Percentiles rank a stretch among this genome's conserved stretches.
Conservation (phyloP, 1,140 invertebrate species). For the Hydropsyche tenuis region DNA sequence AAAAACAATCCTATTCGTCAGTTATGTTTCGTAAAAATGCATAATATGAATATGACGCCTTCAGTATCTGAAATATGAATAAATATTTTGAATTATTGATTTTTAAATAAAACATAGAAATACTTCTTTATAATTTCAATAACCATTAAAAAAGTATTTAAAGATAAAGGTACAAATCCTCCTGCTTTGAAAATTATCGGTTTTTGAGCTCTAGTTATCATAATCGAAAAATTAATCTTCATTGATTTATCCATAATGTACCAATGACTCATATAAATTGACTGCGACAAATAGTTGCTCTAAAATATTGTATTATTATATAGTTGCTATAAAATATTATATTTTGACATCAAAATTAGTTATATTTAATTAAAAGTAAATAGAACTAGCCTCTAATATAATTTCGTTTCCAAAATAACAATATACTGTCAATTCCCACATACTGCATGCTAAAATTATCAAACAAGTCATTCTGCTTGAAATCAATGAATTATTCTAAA, state of each 20-base stretch:
- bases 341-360: neutral
- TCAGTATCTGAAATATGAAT: constrained; percentile 41
- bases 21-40: constrained; percentile 42
- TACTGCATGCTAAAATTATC: constrained; percentile 45
- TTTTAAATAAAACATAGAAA: neutral
- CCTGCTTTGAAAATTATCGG: constrained; percentile 55
- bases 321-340: neutral
- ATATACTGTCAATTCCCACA: constrained; percentile 47
- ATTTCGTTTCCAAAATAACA: constrained; percentile 49
- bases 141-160: constrained; percentile 52
- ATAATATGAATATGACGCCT: constrained; percentile 48
- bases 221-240: constrained; percentile 53
- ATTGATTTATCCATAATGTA: constrained; percentile 45
- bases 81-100: too few species aligned
- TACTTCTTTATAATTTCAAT: constrained; percentile 22
- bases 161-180: constrained; percentile 54
- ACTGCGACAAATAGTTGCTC: constrained; percentile 46
- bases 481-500: constrained; percentile 38
- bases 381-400: constrained; percentile 40
- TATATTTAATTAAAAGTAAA: too few species aligned
- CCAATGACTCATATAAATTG: constrained; percentile 49
- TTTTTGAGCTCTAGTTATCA: constrained; percentile 53
- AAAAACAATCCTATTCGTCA: too few species aligned
- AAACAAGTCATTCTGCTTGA: constrained; percentile 45
- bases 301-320: constrained; percentile 31